Base-by-base conservation (phyloP, 2,888 invertebrate genomes). In the Troides oblongomaculatus region DNA sequence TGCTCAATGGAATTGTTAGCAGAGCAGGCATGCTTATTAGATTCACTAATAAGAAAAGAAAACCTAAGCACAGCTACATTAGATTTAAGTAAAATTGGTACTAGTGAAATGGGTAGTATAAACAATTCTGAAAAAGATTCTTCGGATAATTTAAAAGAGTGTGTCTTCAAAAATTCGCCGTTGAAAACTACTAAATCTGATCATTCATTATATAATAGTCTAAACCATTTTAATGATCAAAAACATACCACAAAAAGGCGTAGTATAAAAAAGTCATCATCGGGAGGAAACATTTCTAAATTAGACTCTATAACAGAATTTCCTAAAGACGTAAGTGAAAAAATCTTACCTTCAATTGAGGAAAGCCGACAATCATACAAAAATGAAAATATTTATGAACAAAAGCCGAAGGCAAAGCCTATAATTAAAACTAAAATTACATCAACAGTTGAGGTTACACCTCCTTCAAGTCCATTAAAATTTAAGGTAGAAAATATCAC, bases 1-100 rank as follows among this genome's bases (percentile, higher is more conserved):
- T 93, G 93, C 78, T 94, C 94, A 0, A 87, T 93, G 76, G 94
- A 94, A 77, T 84, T 93, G 74, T 85, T 94, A 74, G 93, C 93
- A 60, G 94, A 94, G 80, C 94, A 94, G 82, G 93, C 93, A 46
- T 86, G 84, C 75, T 79, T 93, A 68, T 85, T 94, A 69, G 93
- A 94, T 77, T 90, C 93, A 39, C 82, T 94, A 76, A 93, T 94
- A 69, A 87, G 91, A 76, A 86, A 88, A 78, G 93, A 94, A 83
- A 92, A 94, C 80, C 85, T 94, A 60, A 93, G 90, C 74, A 90
- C 84, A 58, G 84, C 82, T 25, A 79, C 84, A 57, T 83, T 93
- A 79, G 92, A 93, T 79, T 79, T 93, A 76, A 93, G 88, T 72
- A 89, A 93, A 84, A 80, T 93, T 71, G 90, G 93, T 60, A 67